Evolutionary conservation across 2,113 vertebrate species (phyloP).

Genomic region (Aleadryas rufinucha): DNA sequence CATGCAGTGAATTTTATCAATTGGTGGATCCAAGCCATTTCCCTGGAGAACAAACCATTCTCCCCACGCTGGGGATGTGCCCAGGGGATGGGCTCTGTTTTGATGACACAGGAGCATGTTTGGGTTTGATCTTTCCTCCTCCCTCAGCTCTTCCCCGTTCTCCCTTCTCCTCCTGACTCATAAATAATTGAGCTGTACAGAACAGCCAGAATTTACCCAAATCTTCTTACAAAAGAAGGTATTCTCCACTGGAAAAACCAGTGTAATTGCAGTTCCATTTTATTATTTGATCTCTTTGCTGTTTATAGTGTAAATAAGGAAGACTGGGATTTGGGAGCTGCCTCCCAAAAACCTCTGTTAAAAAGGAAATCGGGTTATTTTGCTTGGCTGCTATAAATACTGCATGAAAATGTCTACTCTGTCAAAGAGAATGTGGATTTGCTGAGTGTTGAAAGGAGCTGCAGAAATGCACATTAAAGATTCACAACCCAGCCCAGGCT

Average conservation of each 20-base stretch:
- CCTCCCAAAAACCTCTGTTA: not conserved
- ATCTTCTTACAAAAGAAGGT: not conserved
- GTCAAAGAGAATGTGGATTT: not conserved
- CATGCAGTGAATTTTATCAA: not conserved
- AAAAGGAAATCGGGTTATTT: not conserved
- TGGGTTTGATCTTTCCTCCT: not conserved
- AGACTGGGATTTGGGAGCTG: not conserved
- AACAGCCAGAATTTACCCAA: not conserved
- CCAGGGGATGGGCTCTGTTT: not conserved
- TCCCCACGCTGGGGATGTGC: accelerated
- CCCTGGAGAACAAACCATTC: not conserved
- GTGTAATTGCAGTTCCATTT: not conserved
- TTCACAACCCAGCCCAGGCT: not conserved
- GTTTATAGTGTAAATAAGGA: not conserved
- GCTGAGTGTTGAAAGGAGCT: not conserved
- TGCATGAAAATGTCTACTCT: not conserved
- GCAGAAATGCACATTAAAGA: constrained; percentile 8
- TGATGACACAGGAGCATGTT: accelerated
- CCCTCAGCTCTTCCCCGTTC: not conserved
- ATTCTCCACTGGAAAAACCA: not conserved
- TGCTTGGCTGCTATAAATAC: not conserved
- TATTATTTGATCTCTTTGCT: not conserved
- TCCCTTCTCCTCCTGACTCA: not conserved
- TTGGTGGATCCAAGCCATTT: not conserved
- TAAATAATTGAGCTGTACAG: not conserved